phyloP scores from a whole-genome alignment of 2,797 vertebrate genomes.

The Centropyge bicolor region DNA sequence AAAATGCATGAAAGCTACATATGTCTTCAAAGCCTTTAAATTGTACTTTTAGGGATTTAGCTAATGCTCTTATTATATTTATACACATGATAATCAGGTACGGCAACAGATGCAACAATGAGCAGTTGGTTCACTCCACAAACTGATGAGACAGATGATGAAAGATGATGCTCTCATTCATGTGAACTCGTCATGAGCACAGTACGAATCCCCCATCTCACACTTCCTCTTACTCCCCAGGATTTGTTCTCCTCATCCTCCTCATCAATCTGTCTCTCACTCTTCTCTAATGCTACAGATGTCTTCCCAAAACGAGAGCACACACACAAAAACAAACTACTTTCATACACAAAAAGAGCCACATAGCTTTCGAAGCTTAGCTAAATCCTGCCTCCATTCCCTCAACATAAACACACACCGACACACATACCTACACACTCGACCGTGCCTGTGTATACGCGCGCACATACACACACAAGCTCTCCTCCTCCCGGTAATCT shows the following conservation, averaged over 20 bases:
- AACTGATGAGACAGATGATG: neutral
- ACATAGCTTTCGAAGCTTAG: conserved; percentile 29
- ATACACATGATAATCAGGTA: neutral
- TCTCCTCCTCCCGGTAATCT: conserved; percentile 56
- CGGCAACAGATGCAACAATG: neutral
- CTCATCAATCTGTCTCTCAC: conserved; percentile 20
- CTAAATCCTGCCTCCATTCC: conserved; percentile 33
- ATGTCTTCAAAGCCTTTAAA: neutral
- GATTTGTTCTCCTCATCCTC: conserved; percentile 8
- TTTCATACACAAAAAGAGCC: neutral
- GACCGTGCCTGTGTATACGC: neutral
- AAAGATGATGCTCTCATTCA: neutral
- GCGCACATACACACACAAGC: conserved; percentile 11
- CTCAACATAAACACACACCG: conserved; percentile 17
- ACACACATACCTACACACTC: conserved; percentile 26
- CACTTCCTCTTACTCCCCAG: conserved; percentile 11
- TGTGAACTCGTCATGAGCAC: conserved; percentile 19
- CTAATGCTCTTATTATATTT: neutral
- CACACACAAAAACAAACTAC: neutral
- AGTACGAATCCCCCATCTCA: neutral
- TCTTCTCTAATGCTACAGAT: conserved; percentile 33
- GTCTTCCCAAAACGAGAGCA: neutral
- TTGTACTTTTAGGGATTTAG: neutral
- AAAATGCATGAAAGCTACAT: neutral
- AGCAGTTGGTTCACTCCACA: neutral